Percentiles rank a stretch among this genome's conserved stretches.
Evolutionary conservation across 2,113 vertebrate genomes (phyloP).

Genomic region (Pleuronectes platessa): DNA sequence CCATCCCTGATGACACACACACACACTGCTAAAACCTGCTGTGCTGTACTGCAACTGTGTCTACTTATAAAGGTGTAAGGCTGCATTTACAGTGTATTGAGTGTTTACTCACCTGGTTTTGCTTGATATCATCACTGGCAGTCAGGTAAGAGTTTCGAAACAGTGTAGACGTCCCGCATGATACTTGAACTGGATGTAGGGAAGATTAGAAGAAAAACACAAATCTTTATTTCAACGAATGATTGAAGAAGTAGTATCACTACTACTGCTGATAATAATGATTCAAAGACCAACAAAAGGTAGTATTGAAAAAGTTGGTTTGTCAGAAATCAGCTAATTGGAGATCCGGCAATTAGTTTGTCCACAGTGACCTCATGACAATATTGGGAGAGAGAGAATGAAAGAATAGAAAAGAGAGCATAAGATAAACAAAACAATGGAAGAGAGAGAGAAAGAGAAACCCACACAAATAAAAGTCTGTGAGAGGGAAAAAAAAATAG

Average conservation of each 20-base stretch:
- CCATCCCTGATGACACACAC: constrained; percentile 3
- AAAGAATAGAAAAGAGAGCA: background rate
- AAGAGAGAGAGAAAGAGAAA: background rate
- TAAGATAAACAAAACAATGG: background rate
- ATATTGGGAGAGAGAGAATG: background rate
- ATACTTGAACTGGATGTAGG: constrained; percentile 85
- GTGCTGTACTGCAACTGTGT: background rate
- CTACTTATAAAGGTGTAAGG: background rate
- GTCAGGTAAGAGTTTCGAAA: constrained; percentile 97
- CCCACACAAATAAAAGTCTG: background rate
- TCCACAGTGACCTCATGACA: background rate
- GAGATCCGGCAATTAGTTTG: constrained; percentile 18
- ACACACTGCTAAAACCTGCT: constrained; percentile 1
- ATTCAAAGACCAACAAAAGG: background rate
- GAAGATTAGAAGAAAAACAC: background rate
- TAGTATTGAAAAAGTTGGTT: background rate
- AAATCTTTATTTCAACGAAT: background rate
- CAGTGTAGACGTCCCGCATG: constrained; percentile 93
- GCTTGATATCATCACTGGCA: constrained; percentile 94
- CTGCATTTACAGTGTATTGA: background rate
- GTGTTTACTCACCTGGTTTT: constrained; percentile 89
- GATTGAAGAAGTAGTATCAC: background rate
- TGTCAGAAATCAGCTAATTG: constrained; percentile 22
- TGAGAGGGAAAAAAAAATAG: constrained; percentile 25
- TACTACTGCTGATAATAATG: background rate